Percentiles rank a stretch among this genome's conserved stretches.
phyloP scores from a whole-genome alignment of 2,113 vertebrate species.

The Grammatotria lemairii region DNA sequence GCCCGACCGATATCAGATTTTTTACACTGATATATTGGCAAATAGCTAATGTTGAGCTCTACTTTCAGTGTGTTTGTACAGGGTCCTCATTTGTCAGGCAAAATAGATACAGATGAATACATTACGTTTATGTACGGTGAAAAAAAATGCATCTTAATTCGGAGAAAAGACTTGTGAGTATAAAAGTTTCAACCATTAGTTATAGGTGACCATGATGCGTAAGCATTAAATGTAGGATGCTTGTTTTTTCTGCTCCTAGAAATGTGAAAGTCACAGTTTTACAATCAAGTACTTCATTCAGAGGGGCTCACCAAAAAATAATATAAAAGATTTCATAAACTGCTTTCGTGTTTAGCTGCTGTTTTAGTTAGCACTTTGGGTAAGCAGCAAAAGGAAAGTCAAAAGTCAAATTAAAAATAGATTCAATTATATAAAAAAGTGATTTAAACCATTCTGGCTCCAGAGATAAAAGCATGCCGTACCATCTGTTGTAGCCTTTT shows the following conservation, averaged over 20 bases:
- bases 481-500: constrained; percentile 17
- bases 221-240: not conserved
- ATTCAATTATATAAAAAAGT: not conserved
- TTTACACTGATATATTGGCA: not conserved
- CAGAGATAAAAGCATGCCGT: not conserved
- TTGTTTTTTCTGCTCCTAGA: not conserved
- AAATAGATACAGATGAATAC: not conserved
- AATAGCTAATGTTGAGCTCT: not conserved
- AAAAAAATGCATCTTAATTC: not conserved
- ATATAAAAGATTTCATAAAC: not conserved
- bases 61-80: not conserved
- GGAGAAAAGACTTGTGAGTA: not conserved
- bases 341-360: not conserved
- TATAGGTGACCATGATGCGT: not conserved
- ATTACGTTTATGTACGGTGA: not conserved
- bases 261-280: not conserved
- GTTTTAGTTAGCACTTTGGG: not conserved
- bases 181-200: not conserved
- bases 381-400: not conserved
- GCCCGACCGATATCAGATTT: not conserved
- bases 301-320: not conserved
- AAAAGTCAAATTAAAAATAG: not conserved
- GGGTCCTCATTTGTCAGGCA: not conserved
- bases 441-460: not conserved
- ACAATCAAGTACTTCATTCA: not conserved